A percentile compares a stretch with the other conserved stretches of the same genome.
Conservation (phyloP, 2,888 invertebrate species). For the Dynastes grantii region DNA sequence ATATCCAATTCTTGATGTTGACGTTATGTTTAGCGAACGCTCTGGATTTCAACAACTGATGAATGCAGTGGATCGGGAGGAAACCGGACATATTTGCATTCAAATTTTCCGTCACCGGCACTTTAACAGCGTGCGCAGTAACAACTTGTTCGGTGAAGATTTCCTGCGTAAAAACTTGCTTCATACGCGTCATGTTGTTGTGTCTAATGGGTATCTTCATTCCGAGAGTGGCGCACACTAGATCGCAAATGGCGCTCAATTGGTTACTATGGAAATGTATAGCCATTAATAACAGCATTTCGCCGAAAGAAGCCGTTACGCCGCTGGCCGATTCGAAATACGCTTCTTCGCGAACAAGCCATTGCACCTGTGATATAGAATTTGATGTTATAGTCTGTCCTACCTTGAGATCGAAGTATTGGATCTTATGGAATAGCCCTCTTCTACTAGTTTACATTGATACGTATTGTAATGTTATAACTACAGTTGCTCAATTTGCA, state of each 20-base stretch:
- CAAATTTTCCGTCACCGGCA: conserved; percentile 92
- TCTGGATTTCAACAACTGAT: conserved; percentile 93
- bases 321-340: conserved; percentile 91
- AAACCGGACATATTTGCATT: conserved; percentile 93
- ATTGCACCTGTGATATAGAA: conserved; percentile 75
- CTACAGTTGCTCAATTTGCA: too few species aligned
- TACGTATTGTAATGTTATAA: too few species aligned
- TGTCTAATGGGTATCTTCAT: conserved; percentile 94
- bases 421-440: too few species aligned
- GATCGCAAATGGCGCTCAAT: conserved; percentile 91
- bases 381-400: conserved; percentile 2
- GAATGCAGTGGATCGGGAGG: conserved; percentile 96
- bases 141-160: conserved; percentile 98
- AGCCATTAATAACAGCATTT: conserved; percentile 95
- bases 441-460: too few species aligned
- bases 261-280: conserved; percentile 85
- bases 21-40: conserved; percentile 97
- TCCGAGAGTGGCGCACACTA: conserved; percentile 94
- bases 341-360: conserved; percentile 92
- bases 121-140: conserved; percentile 95
- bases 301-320: conserved; percentile 91
- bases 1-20: conserved; percentile 97
- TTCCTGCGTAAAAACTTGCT: conserved; percentile 95
- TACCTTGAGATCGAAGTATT: too few species aligned
- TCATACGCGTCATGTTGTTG: conserved; percentile 90